Conservation (phyloP, 2,888 invertebrate species). For the Diogma glabrata region DNA sequence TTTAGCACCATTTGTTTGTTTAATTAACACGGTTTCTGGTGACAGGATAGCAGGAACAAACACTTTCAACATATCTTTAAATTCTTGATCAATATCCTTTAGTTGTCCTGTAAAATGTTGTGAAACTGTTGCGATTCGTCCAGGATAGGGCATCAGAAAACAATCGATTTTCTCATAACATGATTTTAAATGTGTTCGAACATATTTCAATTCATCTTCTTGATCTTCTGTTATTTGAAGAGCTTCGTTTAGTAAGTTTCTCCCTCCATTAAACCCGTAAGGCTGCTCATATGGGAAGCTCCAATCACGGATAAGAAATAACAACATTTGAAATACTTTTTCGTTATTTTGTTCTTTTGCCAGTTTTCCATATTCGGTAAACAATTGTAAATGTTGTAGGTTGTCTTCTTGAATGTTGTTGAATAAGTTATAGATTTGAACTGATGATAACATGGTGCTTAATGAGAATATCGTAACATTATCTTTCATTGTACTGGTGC, state of each 20-base stretch:
- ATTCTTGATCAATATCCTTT: slow-evolving; percentile 13
- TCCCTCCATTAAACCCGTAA: slow-evolving; percentile 12
- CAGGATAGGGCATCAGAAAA: slow-evolving; percentile 15
- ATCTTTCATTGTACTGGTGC: slow-evolving; percentile 6
- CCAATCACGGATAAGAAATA: slow-evolving; percentile 13
- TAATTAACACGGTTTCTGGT: slow-evolving; percentile 6
- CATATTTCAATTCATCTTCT: slow-evolving; percentile 2
- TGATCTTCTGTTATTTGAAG: slow-evolving; percentile 11
- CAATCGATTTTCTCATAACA: slow-evolving; percentile 9
- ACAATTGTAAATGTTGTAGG: slow-evolving; percentile 11
- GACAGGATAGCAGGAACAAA: slow-evolving; percentile 3
- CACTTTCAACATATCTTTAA: slow-evolving; percentile 9
- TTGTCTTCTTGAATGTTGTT: slow-evolving; percentile 14
- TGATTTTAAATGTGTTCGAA: slow-evolving; percentile 8
- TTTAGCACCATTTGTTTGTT: slow-evolving; percentile 4
- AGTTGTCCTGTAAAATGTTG: slow-evolving; percentile 8
- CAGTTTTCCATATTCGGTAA: slow-evolving; percentile 12
- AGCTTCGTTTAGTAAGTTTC: not conserved
- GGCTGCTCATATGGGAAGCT: slow-evolving; percentile 8
- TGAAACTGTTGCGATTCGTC: slow-evolving; percentile 4
- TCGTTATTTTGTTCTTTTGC: not conserved
- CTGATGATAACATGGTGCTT: slow-evolving; percentile 11
- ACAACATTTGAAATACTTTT: slow-evolving; percentile 11
- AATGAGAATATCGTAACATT: slow-evolving; percentile 12
- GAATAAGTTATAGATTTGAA: slow-evolving; percentile 10